Percentiles rank a stretch among this genome's conserved stretches.
phyloP scores from a whole-genome alignment of 2,797 vertebrate genomes.

The Darevskia nairensis region DNA sequence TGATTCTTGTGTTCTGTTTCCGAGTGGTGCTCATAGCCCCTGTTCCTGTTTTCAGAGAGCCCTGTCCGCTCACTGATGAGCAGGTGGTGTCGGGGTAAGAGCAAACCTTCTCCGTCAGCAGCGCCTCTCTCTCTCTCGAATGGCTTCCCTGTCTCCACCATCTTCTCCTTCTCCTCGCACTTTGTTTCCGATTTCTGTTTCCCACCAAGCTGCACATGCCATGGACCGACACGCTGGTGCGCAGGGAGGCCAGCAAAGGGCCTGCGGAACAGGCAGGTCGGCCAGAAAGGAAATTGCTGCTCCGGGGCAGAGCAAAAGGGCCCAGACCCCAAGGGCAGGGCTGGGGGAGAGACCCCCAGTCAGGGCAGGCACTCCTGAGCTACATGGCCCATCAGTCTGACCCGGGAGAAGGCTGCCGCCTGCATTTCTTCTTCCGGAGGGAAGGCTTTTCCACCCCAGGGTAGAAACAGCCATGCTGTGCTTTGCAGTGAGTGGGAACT shows the following conservation, averaged over 20 bases:
- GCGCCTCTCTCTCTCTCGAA: slow-evolving; percentile 80
- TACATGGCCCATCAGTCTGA: not conserved
- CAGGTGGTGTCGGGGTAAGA: slow-evolving; percentile 98
- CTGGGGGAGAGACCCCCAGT: not conserved
- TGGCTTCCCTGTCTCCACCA: slow-evolving; percentile 80
- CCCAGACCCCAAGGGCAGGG: not conserved
- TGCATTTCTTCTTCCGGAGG: not conserved
- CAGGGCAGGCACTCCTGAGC: not conserved
- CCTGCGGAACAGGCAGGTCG: too few relatives aligned
- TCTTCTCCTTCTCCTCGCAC: slow-evolving; percentile 75
- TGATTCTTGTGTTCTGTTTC: slow-evolving; percentile 76
- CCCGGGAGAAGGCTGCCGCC: not conserved
- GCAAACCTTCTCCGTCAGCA: slow-evolving; percentile 84
- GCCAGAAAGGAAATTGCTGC: not conserved
- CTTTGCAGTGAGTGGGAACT: not conserved
- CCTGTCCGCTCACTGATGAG: slow-evolving; percentile 93
- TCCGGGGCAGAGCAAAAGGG: not conserved
- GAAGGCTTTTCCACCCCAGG: not conserved
- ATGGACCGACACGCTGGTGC: slow-evolving; percentile 56
- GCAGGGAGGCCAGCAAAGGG: not conserved
- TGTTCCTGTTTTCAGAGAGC: slow-evolving; percentile 95
- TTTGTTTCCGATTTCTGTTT: slow-evolving; percentile 72
- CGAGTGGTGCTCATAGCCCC: slow-evolving; percentile 89
- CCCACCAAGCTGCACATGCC: slow-evolving; percentile 65
- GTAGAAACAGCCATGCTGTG: not conserved